These are phyloP conservation scores for Schizaphis graminum DNA, from an alignment of 2,888 invertebrate genomes.

Conservation along the genomic window DNA sequence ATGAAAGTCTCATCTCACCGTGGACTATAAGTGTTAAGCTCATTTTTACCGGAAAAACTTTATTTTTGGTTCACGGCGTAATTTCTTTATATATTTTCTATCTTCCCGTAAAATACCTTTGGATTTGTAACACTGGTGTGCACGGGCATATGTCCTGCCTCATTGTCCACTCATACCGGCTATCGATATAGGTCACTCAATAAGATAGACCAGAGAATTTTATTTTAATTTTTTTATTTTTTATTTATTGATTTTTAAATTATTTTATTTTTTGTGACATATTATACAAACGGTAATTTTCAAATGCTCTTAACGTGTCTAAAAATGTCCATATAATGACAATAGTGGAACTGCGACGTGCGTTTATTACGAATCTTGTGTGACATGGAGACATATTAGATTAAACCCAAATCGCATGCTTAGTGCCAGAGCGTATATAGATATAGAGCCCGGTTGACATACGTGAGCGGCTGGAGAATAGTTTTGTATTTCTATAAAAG, in stretches of 20 bases:
- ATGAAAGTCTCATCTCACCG: conserved; percentile 38
- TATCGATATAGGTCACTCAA: neutral
- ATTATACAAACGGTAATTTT: neutral
- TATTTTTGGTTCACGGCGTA: neutral
- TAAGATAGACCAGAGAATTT: neutral
- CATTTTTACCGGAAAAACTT: conserved; percentile 24
- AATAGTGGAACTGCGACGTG: neutral
- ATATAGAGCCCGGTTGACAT: neutral
- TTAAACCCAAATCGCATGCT: conserved; percentile 28
- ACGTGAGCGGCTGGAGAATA: neutral
- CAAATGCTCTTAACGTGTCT: neutral
- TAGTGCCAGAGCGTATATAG: neutral
- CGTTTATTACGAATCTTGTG: neutral
- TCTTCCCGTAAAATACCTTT: neutral
- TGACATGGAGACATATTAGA: conserved; percentile 36
- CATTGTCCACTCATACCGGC: neutral
- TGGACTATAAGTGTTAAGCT: conserved; percentile 31
- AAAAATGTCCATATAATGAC: neutral
- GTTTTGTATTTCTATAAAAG: neutral
- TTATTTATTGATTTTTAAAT: neutral
- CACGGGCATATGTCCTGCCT: neutral
- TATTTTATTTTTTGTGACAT: neutral
- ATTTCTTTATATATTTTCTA: neutral
- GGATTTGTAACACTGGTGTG: neutral
- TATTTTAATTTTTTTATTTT: neutral